These are phyloP conservation scores for Heteropelma amictum DNA, from an alignment of 2,888 invertebrate species.

Conservation along the genomic window DNA sequence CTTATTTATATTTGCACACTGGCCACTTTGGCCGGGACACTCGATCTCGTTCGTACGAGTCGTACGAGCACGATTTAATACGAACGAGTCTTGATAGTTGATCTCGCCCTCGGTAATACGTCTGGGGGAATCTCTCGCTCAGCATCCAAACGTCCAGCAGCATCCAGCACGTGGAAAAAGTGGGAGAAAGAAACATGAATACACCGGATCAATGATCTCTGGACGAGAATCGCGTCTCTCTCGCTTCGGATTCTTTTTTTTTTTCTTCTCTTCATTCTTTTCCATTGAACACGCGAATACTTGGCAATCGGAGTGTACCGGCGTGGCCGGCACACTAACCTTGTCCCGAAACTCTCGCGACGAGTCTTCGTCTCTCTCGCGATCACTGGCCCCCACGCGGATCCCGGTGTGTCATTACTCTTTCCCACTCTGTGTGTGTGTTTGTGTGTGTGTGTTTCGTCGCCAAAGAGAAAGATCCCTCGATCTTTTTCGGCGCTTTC, in stretches of 20 bases:
- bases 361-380: constrained; percentile 40
- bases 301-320: constrained; percentile 61
- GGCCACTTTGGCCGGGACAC: constrained; percentile 29
- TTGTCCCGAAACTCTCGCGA: constrained; percentile 67
- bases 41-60: constrained; percentile 1
- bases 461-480: constrained; percentile 19
- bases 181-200: constrained; percentile 24
- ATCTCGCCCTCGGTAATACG: constrained; percentile 5
- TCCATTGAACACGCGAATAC: constrained; percentile 46
- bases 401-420: constrained; percentile 57
- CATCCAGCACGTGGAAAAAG: not conserved
- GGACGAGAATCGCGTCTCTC: constrained; percentile 30
- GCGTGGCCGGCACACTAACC: constrained; percentile 69
- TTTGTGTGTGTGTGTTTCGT: constrained; percentile 27
- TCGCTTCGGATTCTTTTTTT: constrained; percentile 17
- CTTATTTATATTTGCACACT: constrained; percentile 27
- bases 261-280: constrained; percentile 1
- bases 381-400: constrained; percentile 23
- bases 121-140: constrained; percentile 1
- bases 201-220: constrained; percentile 53
- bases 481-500: constrained; percentile 59
- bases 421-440: constrained; percentile 42
- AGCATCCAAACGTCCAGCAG: not conserved
- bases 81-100: not conserved
- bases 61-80: constrained; percentile 5